Evolutionary conservation across 2,888 invertebrate species (phyloP), one percentile per base, ranked within the genome.

Genomic region (Hyalella azteca): DNA sequence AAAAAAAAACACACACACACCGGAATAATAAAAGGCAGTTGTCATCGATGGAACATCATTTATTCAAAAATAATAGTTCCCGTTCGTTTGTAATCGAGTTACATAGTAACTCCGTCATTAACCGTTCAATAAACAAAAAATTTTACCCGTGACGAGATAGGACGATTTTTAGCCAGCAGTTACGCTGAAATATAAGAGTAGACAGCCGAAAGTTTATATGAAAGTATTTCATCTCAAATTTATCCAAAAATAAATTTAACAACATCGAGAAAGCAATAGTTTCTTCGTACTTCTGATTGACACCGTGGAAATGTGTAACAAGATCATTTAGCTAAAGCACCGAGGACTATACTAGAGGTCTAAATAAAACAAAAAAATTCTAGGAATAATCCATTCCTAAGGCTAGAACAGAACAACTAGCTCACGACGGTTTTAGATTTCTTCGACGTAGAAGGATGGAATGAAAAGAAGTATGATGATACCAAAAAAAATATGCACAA

Each of bases 381-480:
- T 36, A 32, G 66, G 66, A 66, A 66, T 19, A 66, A 66, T 54
- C 49, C 26, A 22, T 32, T 66, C 66, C 66, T 36, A 66, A 32
- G 36, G 36, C 66, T 66, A 66, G 66, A 66, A 66, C 66, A 29
- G 36, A 66, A 66, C 66, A 66, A 66, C 66, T 36, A 66, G 36
- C 66, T 32, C 36, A 36, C 39, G 36, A 66, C 66, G 36, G 36
- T 36, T 19, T 36, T 36, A 66, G 45, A 9, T 45, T 19, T 66
- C 66, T 19, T n/a, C 36, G 39, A 66, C 19, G 19, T 36, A 66
- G 36, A 19, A 32, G 36, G 66, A 66, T 66, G 66, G 66, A 66
- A 66, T 66, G 66, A 66, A 66, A 66, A 66, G 66, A 66, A 66
- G 66, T 66, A 29, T 36, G 66, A 66, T 66, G 66, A 66, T 66